Percentiles rank a stretch among this genome's conserved stretches.
phyloP scores from a whole-genome alignment of 92 coral and sea anemone species.

The Porites evermanni region DNA sequence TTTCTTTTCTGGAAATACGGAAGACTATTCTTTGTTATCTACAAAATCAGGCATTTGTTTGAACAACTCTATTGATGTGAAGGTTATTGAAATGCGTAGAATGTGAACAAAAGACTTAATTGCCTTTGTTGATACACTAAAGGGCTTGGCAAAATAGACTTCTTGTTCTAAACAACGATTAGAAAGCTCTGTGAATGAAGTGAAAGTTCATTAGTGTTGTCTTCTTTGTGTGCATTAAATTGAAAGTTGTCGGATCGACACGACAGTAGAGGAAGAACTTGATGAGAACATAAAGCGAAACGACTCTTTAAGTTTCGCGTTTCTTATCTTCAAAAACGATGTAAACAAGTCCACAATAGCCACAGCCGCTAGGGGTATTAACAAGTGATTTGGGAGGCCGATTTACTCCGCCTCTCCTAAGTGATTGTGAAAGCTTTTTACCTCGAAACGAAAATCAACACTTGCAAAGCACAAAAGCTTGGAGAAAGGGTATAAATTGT shows the following conservation, averaged over 20 bases:
- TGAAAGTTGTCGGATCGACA: neutral
- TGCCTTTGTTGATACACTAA: slow-evolving; percentile 51
- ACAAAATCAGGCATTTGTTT: slow-evolving; percentile 34
- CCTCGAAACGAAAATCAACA: slow-evolving; percentile 51
- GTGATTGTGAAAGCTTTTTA: slow-evolving; percentile 58
- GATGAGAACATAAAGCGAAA: neutral
- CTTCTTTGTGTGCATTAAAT: slow-evolving; percentile 15
- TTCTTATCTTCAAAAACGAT: slow-evolving; percentile 35
- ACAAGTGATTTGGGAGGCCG: slow-evolving; percentile 43
- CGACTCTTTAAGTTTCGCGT: neutral
- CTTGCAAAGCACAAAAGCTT: slow-evolving; percentile 20
- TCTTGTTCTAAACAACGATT: slow-evolving; percentile 38
- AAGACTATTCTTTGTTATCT: neutral
- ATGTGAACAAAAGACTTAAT: slow-evolving; percentile 55
- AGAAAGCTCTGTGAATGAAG: slow-evolving; percentile 23
- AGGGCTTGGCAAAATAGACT: slow-evolving; percentile 36
- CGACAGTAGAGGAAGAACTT: neutral
- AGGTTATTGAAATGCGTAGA: slow-evolving; percentile 33
- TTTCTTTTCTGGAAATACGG: slow-evolving; percentile 9
- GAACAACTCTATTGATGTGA: slow-evolving; percentile 35
- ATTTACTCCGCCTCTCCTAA: slow-evolving; percentile 51
- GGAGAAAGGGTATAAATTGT: slow-evolving; percentile 7
- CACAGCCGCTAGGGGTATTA: slow-evolving; percentile 30
- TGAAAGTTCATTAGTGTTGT: slow-evolving; percentile 11
- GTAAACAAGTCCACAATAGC: slow-evolving; percentile 41